These are phyloP conservation scores for Diplogasteroides magnus DNA, from an alignment of 1,140 invertebrate species.

Conservation along the genomic window DNA sequence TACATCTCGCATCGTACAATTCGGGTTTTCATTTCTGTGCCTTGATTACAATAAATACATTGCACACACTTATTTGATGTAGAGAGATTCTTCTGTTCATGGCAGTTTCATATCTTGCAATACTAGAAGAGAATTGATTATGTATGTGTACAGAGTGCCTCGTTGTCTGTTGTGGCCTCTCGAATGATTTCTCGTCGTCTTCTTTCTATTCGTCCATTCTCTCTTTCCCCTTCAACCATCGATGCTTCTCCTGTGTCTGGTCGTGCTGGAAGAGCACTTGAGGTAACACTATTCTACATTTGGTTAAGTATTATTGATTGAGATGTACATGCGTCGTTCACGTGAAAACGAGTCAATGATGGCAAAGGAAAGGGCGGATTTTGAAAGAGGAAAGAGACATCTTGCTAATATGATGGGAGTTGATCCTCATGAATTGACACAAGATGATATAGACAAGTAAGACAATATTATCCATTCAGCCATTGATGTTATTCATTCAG, in stretches of 20 bases:
- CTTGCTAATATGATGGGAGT: constrained; percentile 97
- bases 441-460: constrained; percentile 72
- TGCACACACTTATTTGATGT: no score
- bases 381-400: constrained; percentile 83
- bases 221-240: not conserved
- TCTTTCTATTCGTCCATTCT: no score
- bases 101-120: no score
- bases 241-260: not conserved
- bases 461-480: not conserved
- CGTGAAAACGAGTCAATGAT: constrained; percentile 59
- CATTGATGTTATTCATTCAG: constrained; percentile 6
- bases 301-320: constrained; percentile 18
- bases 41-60: no score
- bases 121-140: no score
- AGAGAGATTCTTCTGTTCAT: no score
- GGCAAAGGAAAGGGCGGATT: constrained; percentile 73
- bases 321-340: constrained; percentile 39
- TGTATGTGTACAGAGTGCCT: no score
- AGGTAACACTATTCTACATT: not conserved
- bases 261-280: not conserved
- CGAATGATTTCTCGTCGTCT: not conserved
- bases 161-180: not conserved
- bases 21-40: no score
- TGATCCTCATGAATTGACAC: constrained; percentile 77
- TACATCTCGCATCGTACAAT: no score